These are phyloP conservation scores for Coryphaenoides rupestris DNA, from an alignment of 2,113 vertebrate species.

Conservation along the genomic window DNA sequence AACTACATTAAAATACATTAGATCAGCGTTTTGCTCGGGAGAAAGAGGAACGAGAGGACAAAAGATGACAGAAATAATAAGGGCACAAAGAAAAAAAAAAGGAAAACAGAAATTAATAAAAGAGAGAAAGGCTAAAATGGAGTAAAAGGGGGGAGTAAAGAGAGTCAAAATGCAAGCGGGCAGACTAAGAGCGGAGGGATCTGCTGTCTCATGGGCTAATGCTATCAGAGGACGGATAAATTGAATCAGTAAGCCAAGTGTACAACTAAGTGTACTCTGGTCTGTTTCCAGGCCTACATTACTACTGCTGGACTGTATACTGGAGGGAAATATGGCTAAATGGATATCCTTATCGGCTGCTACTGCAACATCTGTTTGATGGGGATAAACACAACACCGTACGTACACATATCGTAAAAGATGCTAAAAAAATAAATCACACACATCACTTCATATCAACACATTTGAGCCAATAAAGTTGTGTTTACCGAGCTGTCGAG, in stretches of 20 bases:
- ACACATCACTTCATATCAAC: constrained; percentile 12
- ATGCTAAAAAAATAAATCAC: too few relatives aligned
- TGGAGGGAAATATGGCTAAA: constrained; percentile 1
- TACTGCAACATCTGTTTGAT: too few relatives aligned
- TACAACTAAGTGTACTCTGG: background rate
- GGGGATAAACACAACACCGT: too few relatives aligned
- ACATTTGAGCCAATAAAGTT: too few relatives aligned
- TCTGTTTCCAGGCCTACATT: background rate
- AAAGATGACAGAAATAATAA: background rate
- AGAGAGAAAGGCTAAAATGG: background rate
- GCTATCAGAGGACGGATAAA: constrained; percentile 8
- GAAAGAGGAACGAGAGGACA: background rate
- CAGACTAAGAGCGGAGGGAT: background rate
- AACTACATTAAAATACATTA: background rate
- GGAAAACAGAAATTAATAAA: background rate
- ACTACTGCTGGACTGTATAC: constrained; percentile 2
- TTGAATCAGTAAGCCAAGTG: constrained; percentile 4
- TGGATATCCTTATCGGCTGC: constrained; percentile 6
- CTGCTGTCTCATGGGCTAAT: constrained; percentile 7
- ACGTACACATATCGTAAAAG: background rate
- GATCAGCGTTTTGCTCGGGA: background rate
- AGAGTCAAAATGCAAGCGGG: background rate
- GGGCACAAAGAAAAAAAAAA: background rate
- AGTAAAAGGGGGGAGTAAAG: background rate
- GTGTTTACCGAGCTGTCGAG: constrained; percentile 92